Evolutionary conservation across 2,797 vertebrate species (phyloP).

Genomic region (Melanotaenia trifasciata): DNA sequence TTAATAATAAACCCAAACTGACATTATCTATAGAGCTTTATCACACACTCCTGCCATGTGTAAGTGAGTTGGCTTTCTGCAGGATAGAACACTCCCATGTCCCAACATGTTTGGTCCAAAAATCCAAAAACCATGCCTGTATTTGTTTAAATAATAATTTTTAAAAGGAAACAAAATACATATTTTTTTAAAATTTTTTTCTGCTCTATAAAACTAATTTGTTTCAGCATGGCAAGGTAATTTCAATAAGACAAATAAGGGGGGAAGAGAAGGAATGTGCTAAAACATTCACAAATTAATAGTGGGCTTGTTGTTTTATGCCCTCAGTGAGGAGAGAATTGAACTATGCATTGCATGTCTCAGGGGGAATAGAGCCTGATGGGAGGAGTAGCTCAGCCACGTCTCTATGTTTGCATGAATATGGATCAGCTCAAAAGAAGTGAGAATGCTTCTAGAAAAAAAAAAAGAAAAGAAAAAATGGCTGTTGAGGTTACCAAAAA

Average conservation of each 20-base stretch:
- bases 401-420: constrained; percentile 20
- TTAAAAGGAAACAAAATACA: not conserved
- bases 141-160: constrained; percentile 44
- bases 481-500: constrained; percentile 26
- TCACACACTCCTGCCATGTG: constrained; percentile 24
- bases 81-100: constrained; percentile 49
- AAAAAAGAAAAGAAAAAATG: not conserved
- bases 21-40: constrained; percentile 5
- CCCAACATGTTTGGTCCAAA: constrained; percentile 53
- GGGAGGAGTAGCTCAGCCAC: constrained; percentile 34
- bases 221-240: not conserved
- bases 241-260: not conserved
- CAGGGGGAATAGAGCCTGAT: constrained; percentile 35
- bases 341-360: constrained; percentile 47
- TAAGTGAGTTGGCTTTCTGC: constrained; percentile 37
- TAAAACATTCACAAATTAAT: constrained; percentile 63
- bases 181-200: not conserved
- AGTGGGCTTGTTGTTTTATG: constrained; percentile 66
- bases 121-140: constrained; percentile 36
- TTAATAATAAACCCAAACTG: constrained; percentile 24
- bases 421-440: not conserved
- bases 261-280: constrained; percentile 34
- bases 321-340: constrained; percentile 49
- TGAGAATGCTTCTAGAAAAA: not conserved
- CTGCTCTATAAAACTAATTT: not conserved